A percentile compares a stretch with the other conserved stretches of the same genome.
Evolutionary conservation across 2,888 invertebrate species (phyloP).

Genomic region (Leptinotarsa rubiginosa): DNA sequence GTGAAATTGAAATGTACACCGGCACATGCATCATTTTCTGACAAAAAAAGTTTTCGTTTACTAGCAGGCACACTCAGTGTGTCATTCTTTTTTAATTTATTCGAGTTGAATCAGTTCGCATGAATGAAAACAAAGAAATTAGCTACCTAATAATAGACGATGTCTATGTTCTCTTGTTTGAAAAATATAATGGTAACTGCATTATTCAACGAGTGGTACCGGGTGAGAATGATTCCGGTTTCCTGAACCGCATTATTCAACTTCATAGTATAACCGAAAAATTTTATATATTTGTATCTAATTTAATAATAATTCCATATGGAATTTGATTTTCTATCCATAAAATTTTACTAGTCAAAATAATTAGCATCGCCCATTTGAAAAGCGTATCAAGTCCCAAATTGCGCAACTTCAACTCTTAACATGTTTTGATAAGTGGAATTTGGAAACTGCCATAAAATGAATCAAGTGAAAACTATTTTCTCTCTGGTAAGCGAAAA

Average conservation of each 20-base stretch:
- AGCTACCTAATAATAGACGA: not conserved
- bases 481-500: no score
- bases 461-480: no score
- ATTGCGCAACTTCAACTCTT: no score
- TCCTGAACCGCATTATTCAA: not conserved
- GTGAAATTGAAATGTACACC: slow-evolving; percentile 7
- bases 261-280: no score
- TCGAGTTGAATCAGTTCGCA: not conserved
- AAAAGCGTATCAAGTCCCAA: no score
- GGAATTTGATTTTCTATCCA: no score
- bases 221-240: not conserved
- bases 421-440: no score
- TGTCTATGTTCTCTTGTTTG: slow-evolving; percentile 1
- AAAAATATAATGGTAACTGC: slow-evolving; percentile 1
- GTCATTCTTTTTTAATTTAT: not conserved
- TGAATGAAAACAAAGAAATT: slow-evolving; percentile 11
- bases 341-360: no score
- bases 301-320: no score
- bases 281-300: no score
- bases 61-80: not conserved
- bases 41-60: slow-evolving; percentile 2
- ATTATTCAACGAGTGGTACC: slow-evolving; percentile 8
- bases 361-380: no score
- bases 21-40: not conserved
- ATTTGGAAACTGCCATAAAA: no score